These are phyloP conservation scores for Threskiornis aethiopicus DNA, from an alignment of 2,797 vertebrate genomes.

Conservation along the genomic window DNA sequence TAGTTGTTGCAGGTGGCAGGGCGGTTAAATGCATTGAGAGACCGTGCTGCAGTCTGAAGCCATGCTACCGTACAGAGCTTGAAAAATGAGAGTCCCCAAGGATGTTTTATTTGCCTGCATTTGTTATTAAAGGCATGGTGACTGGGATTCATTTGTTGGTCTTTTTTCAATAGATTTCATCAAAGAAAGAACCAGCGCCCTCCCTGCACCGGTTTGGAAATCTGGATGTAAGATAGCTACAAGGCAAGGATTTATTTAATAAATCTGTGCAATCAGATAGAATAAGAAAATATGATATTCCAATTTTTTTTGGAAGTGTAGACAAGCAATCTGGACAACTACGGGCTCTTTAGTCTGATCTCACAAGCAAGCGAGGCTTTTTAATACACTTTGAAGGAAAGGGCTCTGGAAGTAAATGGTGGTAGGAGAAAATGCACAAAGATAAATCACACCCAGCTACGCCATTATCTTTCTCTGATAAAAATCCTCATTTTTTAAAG, in stretches of 20 bases:
- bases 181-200: not conserved
- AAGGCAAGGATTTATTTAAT: slow-evolving; percentile 31
- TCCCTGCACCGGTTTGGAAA: not conserved
- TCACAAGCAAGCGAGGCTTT: not conserved
- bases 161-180: slow-evolving; percentile 37
- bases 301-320: not conserved
- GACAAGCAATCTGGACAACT: slow-evolving; percentile 15
- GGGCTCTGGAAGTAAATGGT: not conserved
- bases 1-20: not conserved
- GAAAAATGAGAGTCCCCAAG: not conserved
- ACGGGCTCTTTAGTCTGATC: not conserved
- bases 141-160: not conserved
- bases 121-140: slow-evolving; percentile 24
- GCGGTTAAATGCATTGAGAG: not conserved
- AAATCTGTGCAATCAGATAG: slow-evolving; percentile 33
- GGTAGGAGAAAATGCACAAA: not conserved
- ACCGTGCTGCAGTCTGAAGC: not conserved
- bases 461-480: not conserved
- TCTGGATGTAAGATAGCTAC: slow-evolving; percentile 7
- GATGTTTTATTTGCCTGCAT: not conserved
- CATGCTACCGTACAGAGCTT: not conserved
- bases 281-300: slow-evolving; percentile 22
- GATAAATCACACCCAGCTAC: not conserved
- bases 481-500: not conserved
- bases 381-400: not conserved